Conservation (phyloP, 2,888 invertebrate species). For the Aradus depressus region DNA sequence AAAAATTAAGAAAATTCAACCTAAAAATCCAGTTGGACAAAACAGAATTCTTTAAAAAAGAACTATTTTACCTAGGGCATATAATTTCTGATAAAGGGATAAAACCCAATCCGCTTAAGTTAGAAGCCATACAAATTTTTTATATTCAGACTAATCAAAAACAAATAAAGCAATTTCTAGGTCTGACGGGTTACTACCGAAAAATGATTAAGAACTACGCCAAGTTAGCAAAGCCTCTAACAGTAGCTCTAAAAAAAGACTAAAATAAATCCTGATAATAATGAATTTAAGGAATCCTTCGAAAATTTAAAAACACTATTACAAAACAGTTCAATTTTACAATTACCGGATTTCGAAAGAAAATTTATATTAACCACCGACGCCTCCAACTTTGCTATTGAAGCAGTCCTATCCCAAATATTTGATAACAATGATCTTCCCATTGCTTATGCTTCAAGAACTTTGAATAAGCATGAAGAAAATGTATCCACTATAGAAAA, state of each 20-base stretch:
- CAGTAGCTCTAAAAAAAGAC: no score
- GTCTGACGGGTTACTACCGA: constrained; percentile 1
- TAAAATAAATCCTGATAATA: no score
- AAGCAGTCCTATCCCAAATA: constrained; percentile 2
- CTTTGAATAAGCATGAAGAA: constrained; percentile 12
- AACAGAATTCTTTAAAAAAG: background rate
- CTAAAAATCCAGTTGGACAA: constrained; percentile 1
- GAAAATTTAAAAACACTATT: background rate
- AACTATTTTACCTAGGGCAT: background rate
- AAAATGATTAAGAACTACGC: background rate
- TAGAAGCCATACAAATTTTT: background rate
- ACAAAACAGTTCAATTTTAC: background rate
- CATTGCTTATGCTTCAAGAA: constrained; percentile 9
- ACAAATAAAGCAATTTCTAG: background rate
- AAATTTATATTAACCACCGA: constrained; percentile 10
- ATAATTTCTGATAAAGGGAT: constrained; percentile 1
- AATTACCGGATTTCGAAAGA: constrained; percentile 2
- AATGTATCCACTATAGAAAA: constrained; percentile 7
- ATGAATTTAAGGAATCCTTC: no score
- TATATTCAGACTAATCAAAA: background rate
- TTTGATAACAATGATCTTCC: constrained; percentile 14
- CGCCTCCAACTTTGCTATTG: constrained; percentile 4
- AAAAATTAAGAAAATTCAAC: background rate
- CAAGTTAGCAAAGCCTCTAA: no score
- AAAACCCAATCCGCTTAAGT: background rate